Evolutionary conservation across 2,797 vertebrate genomes (phyloP), one percentile per base, ranked within the genome.

Genomic region (Ataeniobius toweri): DNA sequence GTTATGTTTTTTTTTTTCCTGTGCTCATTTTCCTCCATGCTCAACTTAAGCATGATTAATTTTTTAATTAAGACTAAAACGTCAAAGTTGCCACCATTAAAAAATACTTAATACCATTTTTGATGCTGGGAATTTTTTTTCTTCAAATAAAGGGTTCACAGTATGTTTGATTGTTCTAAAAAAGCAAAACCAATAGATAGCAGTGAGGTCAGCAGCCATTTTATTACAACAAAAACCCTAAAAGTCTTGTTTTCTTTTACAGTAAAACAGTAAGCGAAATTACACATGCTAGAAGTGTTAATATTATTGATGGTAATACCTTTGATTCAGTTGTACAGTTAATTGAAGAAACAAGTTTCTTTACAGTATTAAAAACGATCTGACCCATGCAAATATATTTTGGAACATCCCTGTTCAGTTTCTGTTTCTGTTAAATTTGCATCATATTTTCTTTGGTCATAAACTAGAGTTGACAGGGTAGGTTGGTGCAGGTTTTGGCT

Each of bases 41-140:
- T 87, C 80, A 82, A 84, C 87, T 81, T 65, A 74, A 88, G 86
- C 87, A 76, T 88, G 80, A 94, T 95, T 90, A 93, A 93, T 94
- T 93, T 80, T 85, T 87, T 80, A 94, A 94, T 93, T 90, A 91
- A 44, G 14, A 69, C 24, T 46, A 69, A 69, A 69, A 14, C 67
- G 26, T 70, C 24, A 70, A 8, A 9, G 6, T 48, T 14, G 13
- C 16, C 41, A 70, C 6, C 10, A 48, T n/a, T 26, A 46, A 26
- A 36, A 48, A 26, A 26, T 16, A 48, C 13, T 70, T 48, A 3
- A 14, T 26, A 46, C 67, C 13, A 46, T 48, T 69, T n/a, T 69
- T 1, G 8, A 41, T 12, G 36, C 20, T 67, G 7, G 12, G 20
- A 18, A 22, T 39, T 22, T 10, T 41, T 65, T 22, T 36, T 36